Conservation (phyloP, 2,113 vertebrate genomes). For the Chaetodon auriga region DNA sequence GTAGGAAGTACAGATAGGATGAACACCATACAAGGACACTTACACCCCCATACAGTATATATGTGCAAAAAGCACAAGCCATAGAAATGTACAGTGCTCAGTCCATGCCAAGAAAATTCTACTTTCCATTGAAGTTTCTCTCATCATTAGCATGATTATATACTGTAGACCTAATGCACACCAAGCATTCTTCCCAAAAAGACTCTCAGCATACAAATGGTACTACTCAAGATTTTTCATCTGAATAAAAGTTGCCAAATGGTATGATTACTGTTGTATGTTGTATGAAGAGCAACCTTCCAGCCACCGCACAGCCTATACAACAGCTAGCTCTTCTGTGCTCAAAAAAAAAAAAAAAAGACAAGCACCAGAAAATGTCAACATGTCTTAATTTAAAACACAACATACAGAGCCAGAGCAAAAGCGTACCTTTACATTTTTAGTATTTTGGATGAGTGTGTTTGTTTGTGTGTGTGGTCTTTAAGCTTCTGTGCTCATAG, state of each 20-base stretch:
- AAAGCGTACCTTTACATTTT: constrained; percentile 4
- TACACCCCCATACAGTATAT: neutral
- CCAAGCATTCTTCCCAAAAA: neutral
- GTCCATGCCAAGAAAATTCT: constrained; percentile 1
- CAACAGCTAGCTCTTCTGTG: neutral
- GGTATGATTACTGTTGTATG: constrained; percentile 22
- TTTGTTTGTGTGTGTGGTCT: neutral
- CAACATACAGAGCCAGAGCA: neutral
- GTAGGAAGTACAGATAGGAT: constrained; percentile 23
- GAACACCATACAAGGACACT: constrained; percentile 1
- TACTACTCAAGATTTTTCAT: constrained; percentile 1
- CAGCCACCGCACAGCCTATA: neutral
- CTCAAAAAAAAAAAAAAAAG: too few relatives aligned
- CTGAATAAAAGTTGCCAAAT: constrained; percentile 26
- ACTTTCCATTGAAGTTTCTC: constrained; percentile 21
- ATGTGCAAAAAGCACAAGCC: constrained; percentile 4
- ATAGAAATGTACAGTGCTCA: constrained; percentile 13
- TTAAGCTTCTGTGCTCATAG: constrained; percentile 18
- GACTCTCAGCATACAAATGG: constrained; percentile 17
- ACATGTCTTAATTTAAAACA: constrained; percentile 23
- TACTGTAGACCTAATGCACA: constrained; percentile 11
- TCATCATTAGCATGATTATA: constrained; percentile 34
- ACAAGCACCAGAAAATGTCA: constrained; percentile 3
- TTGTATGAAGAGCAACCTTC: too few relatives aligned
- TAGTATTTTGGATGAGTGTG: neutral